A percentile compares a stretch with the other conserved stretches of the same genome.
Evolutionary conservation across 2,797 vertebrate species (phyloP).

Genomic region (Protosalanx chinensis): DNA sequence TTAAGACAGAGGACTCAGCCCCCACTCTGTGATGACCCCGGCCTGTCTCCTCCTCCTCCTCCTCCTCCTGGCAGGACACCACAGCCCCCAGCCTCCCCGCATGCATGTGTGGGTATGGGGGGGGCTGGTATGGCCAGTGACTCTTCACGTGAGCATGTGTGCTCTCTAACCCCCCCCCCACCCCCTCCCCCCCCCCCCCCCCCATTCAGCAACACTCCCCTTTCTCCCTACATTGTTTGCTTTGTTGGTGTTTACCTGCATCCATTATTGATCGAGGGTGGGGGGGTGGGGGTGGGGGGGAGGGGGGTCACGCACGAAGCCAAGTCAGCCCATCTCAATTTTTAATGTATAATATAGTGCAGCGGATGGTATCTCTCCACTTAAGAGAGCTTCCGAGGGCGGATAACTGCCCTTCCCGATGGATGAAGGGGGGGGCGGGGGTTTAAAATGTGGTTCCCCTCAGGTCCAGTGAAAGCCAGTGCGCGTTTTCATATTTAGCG

Average conservation of each 20-base stretch:
- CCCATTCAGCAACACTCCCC: constrained; percentile 13
- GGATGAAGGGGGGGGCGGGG: constrained; percentile 44
- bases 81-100: neutral
- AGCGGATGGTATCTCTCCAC: constrained; percentile 55
- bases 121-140: constrained; percentile 16
- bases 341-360: constrained; percentile 71
- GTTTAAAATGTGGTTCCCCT: constrained; percentile 58
- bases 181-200: constrained; percentile 25
- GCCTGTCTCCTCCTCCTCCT: no score
- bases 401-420: constrained; percentile 37
- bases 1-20: neutral
- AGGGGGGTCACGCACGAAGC: constrained; percentile 56
- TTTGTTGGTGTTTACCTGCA: constrained; percentile 52
- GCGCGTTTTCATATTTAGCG: constrained; percentile 52
- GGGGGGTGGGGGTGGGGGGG: no score
- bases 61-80: no score
- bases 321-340: constrained; percentile 65
- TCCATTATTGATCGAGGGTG: constrained; percentile 70
- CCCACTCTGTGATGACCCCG: constrained; percentile 9
- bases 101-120: neutral
- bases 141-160: constrained; percentile 15
- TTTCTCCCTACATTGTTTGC: constrained; percentile 60
- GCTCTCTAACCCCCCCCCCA: constrained; percentile 48
- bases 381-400: constrained; percentile 49
- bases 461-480: constrained; percentile 59